Evolutionary conservation across 2,113 vertebrate species (phyloP), one percentile per base, ranked within the genome.

Genomic region (Melanerpes formicivorus): DNA sequence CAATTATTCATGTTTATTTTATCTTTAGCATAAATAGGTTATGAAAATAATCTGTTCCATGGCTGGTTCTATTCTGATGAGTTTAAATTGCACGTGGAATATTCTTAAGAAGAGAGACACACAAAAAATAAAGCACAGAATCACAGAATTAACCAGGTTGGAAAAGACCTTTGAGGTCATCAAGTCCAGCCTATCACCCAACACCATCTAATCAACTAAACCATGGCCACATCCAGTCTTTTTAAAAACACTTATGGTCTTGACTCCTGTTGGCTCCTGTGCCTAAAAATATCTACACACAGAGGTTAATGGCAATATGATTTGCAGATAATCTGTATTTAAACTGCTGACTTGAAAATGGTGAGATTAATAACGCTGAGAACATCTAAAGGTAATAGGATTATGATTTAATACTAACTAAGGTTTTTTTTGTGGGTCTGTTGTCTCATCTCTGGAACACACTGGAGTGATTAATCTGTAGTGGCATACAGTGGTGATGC

Each of bases 401-500:
- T 96, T 91, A 95, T 72, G 84, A 80, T 89, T 87, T 92, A 90
- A 70, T 87, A 70, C 84, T 91, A 93, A 91, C 76, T 65, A 82
- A 92, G 82, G 44, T 63, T 83, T 93, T 95, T 95, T 80, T 86
- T 75, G 58, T 84, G 65, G 56, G 48, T 90, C 63, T 93, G 81
- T 87, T 84, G 82, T 26, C 71, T 94, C 56, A 21, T 66, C 58
- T 87, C 85, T 69, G 82, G 46, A 54, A 84, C 80, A 44, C 54
- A 37, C 62, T 42, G 14, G 60, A 93, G 95, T 62, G 84, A 91
- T 88, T 90, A 95, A 89, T 59, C 87, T 91, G 85, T 55, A 94
- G 95, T 96, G 94, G 89, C 93, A 93, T 95, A 87, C 63, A 93
- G 91, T 88, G 95, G 94, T 46, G 88, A 82, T 58, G 63, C 56